Conservation (phyloP, 1,140 invertebrate genomes). For the Mizuhopecten yessoensis region DNA sequence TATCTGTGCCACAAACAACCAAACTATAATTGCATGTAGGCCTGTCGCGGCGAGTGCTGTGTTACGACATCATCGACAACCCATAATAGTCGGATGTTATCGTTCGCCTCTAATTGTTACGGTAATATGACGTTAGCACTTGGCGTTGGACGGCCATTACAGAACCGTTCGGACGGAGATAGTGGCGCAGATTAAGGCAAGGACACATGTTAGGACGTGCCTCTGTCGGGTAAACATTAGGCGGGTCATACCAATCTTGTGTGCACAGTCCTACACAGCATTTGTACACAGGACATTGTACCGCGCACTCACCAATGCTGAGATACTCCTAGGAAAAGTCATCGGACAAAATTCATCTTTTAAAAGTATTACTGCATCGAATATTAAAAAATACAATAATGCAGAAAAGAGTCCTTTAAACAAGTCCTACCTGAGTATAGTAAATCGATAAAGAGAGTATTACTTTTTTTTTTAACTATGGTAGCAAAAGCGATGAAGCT, state of each 20-base stretch:
- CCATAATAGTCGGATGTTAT: conserved; percentile 38
- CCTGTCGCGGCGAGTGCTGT: conserved; percentile 9
- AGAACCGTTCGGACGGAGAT: conserved; percentile 31
- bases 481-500: too few relatives aligned
- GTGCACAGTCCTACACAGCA: neutral
- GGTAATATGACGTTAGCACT: conserved; percentile 14
- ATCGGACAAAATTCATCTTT: too few relatives aligned
- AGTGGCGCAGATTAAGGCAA: conserved; percentile 11
- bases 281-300: too few relatives aligned
- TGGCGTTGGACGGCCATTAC: conserved; percentile 28
- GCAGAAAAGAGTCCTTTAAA: too few relatives aligned
- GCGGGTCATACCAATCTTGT: conserved; percentile 21
- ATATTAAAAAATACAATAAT: too few relatives aligned
- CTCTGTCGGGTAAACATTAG: neutral
- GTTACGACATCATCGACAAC: conserved; percentile 16
- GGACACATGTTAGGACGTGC: conserved; percentile 18
- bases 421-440: too few relatives aligned
- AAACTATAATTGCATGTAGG: conserved; percentile 38
- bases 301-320: too few relatives aligned
- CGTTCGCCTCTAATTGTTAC: conserved; percentile 7
- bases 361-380: too few relatives aligned
- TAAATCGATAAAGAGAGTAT: too few relatives aligned
- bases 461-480: too few relatives aligned
- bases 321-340: too few relatives aligned
- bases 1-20: conserved; percentile 29